A percentile compares a stretch with the other conserved stretches of the same genome.
Conservation (phyloP, 2,888 invertebrate genomes). For the Xestia xanthographa region DNA sequence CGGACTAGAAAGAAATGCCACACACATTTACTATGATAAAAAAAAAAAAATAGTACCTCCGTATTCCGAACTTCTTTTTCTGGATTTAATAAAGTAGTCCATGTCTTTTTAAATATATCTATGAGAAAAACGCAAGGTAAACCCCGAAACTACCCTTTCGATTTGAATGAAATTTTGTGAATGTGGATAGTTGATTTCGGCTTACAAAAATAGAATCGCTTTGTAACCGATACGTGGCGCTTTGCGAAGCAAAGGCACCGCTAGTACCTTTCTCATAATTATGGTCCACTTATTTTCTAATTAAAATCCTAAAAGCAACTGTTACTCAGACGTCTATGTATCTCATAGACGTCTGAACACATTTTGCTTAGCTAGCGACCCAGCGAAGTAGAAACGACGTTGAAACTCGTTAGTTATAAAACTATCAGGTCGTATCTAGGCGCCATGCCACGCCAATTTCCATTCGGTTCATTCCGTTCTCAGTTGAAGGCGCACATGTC, state of each 20-base stretch:
- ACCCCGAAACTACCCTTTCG: not conserved
- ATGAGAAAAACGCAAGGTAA: not conserved
- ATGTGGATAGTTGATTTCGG: not conserved
- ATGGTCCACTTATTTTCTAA: not conserved
- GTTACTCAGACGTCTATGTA: not conserved
- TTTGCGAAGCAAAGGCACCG: not conserved
- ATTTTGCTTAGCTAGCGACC: not conserved
- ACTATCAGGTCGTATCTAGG: conserved; percentile 40
- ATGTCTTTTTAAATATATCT: not conserved
- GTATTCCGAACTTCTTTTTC: not conserved
- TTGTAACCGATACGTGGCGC: not conserved
- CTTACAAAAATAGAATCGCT: not conserved
- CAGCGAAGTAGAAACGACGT: not conserved
- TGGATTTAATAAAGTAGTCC: not conserved
- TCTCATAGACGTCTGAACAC: not conserved
- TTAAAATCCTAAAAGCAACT: conserved; percentile 6
- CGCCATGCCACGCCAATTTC: conserved; percentile 62
- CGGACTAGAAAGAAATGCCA: conserved; percentile 5
- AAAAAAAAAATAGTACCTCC: too few relatives aligned
- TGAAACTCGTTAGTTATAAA: conserved; percentile 50
- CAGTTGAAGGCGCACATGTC: conserved; percentile 20
- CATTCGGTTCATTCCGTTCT: conserved; percentile 60
- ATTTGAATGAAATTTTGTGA: not conserved
- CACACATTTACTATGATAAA: too few relatives aligned
- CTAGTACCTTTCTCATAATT: not conserved